Percentiles rank a stretch among this genome's conserved stretches.
Evolutionary conservation across 2,888 invertebrate species (phyloP).

Genomic region (Tetranychus truncatus): DNA sequence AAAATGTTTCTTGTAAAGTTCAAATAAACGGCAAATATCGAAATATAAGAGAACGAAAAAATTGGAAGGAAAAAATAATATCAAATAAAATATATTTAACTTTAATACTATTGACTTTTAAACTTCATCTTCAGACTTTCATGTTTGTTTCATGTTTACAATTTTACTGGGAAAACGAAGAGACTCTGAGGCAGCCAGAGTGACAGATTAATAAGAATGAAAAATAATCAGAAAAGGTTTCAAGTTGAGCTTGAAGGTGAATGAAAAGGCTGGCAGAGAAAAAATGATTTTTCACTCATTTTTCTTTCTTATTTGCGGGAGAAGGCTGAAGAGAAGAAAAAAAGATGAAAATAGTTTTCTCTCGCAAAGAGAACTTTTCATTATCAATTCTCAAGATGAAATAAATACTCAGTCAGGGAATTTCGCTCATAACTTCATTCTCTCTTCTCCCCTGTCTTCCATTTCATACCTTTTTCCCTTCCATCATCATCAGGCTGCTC

Average conservation of each 20-base stretch:
- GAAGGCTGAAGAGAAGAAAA: too few relatives aligned
- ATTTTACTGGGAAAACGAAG: too few relatives aligned
- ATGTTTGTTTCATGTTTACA: not conserved
- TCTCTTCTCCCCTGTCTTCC: not conserved
- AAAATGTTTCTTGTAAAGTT: not conserved
- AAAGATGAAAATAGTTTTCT: not conserved
- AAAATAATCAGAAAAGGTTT: too few relatives aligned
- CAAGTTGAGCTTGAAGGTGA: too few relatives aligned
- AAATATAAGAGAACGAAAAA: not conserved
- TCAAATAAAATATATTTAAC: not conserved
- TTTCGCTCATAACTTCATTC: not conserved
- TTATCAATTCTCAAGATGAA: not conserved
- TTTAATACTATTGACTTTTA: not conserved
- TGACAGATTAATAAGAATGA: too few relatives aligned
- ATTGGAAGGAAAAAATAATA: not conserved
- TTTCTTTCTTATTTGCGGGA: too few relatives aligned
- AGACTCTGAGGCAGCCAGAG: too few relatives aligned
- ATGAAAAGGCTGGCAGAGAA: not conserved
- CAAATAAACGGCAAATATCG: not conserved
- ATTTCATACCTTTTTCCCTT: not conserved
- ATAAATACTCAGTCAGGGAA: not conserved
- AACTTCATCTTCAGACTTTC: not conserved
- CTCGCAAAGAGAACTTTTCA: not conserved
- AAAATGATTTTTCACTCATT: not conserved
- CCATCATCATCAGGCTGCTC: not conserved